Evolutionary conservation across 2,888 invertebrate genomes (phyloP).

Genomic region (Acrobasis suavella): DNA sequence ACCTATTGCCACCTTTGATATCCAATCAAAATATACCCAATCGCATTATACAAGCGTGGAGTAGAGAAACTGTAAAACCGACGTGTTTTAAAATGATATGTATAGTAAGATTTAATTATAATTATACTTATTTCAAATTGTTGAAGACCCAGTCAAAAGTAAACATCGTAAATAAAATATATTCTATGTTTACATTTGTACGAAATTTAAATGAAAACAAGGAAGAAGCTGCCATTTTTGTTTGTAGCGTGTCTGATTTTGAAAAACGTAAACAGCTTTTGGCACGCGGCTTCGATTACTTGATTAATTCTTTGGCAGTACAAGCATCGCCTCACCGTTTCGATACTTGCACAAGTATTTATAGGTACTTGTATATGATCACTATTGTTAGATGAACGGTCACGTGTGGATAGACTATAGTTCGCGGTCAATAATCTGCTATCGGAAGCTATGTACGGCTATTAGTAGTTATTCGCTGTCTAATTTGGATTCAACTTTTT

Average conservation of each 20-base stretch:
- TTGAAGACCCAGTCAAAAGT: neutral
- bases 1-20: too few relatives aligned
- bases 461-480: slow-evolving; percentile 8
- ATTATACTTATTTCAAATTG: too few relatives aligned
- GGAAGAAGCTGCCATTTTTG: slow-evolving; percentile 35
- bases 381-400: slow-evolving; percentile 26
- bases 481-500: slow-evolving; percentile 12
- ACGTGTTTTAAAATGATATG: too few relatives aligned
- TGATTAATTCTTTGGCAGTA: slow-evolving; percentile 56
- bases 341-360: slow-evolving; percentile 32
- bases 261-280: slow-evolving; percentile 57
- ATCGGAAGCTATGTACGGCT: slow-evolving; percentile 14
- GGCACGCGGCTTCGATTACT: slow-evolving; percentile 52
- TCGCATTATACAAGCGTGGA: too few relatives aligned
- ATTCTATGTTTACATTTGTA: neutral
- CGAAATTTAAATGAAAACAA: slow-evolving; percentile 27
- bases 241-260: slow-evolving; percentile 42
- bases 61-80: too few relatives aligned
- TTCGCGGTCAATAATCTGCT: slow-evolving; percentile 17
- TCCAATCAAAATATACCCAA: too few relatives aligned
- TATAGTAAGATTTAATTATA: too few relatives aligned
- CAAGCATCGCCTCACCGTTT: slow-evolving; percentile 34
- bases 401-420: slow-evolving; percentile 12
- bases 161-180: too few relatives aligned
- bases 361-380: slow-evolving; percentile 32